phyloP scores from a whole-genome alignment of 2,797 vertebrate genomes.

The Margarornis squamiger region DNA sequence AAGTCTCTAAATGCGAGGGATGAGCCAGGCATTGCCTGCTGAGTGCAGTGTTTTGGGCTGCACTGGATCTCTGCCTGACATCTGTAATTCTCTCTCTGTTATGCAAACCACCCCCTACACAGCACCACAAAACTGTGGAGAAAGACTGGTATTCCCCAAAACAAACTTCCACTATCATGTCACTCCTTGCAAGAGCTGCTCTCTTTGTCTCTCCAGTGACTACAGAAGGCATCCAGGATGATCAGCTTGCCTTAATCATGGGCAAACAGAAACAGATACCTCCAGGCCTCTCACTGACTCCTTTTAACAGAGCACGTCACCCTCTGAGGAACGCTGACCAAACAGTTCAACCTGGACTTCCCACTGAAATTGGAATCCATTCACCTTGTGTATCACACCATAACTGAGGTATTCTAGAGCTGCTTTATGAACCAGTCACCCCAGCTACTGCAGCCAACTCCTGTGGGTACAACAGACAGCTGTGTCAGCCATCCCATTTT shows the following conservation, averaged over 20 bases:
- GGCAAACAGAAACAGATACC: not conserved
- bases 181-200: not conserved
- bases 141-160: not conserved
- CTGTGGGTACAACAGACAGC: not conserved
- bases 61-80: not conserved
- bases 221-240: not conserved
- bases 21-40: not conserved
- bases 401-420: not conserved
- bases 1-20: not conserved
- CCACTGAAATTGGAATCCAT: not conserved
- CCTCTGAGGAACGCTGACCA: not conserved
- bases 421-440: slow-evolving; percentile 4
- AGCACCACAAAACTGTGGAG: not conserved
- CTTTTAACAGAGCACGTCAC: accelerated
- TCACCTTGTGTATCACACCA: not conserved
- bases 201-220: not conserved
- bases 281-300: not conserved
- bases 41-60: not conserved
- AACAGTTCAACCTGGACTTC: not conserved
- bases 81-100: not conserved
- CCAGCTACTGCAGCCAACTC: not conserved
- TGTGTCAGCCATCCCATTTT: not conserved
- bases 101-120: not conserved
- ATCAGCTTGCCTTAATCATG: not conserved
- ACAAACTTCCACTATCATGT: not conserved